Conservation (phyloP, 2,888 invertebrate genomes). For the Drosophila histrio region DNA sequence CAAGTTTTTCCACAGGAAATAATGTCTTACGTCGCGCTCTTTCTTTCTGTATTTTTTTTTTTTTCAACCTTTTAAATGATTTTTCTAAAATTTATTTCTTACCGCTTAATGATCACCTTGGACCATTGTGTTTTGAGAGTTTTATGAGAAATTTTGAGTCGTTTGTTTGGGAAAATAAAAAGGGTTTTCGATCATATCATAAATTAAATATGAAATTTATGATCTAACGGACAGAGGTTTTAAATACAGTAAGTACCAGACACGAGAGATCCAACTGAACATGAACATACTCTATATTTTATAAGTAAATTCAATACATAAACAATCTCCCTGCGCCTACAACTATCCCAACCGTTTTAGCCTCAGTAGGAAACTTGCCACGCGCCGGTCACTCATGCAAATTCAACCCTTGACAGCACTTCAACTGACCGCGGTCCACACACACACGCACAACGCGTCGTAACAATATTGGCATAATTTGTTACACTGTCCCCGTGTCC, state of each 20-base stretch:
- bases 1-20: constrained; percentile 46
- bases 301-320: background rate
- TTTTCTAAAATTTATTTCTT: constrained; percentile 59
- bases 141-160: constrained; percentile 31
- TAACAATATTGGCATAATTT: constrained; percentile 25
- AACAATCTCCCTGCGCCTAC: constrained; percentile 11
- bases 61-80: constrained; percentile 36
- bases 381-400: constrained; percentile 22
- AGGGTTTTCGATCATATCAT: constrained; percentile 12
- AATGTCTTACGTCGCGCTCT: constrained; percentile 32
- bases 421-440: constrained; percentile 29
- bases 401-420: constrained; percentile 24
- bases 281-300: background rate
- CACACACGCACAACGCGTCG: constrained; percentile 10
- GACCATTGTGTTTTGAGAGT: constrained; percentile 25
- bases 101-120: constrained; percentile 47
- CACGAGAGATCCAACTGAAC: background rate
- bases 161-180: constrained; percentile 43
- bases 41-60: constrained; percentile 7
- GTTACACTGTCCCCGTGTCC: constrained; percentile 4
- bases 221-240: background rate
- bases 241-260: background rate
- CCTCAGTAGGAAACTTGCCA: constrained; percentile 5
- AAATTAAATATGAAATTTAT: constrained; percentile 12
- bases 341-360: background rate